Evolutionary conservation across 2,888 invertebrate genomes (phyloP), one percentile per base, ranked within the genome.

Genomic region (Urechis unicinctus): DNA sequence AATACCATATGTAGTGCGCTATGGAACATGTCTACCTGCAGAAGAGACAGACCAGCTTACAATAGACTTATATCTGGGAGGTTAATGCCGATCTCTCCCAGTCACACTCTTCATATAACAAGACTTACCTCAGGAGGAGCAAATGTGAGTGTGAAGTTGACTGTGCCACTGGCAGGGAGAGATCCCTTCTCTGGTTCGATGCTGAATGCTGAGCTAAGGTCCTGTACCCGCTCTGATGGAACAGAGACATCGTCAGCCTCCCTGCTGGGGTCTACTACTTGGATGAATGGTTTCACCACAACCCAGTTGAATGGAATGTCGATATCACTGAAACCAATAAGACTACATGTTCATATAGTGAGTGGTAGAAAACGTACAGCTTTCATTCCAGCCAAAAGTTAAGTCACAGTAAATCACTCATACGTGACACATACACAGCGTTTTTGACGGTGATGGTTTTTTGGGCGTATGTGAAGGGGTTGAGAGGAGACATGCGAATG

Each of bases 401-500:
- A n/a, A n/a, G n/a, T n/a, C n/a, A n/a, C n/a, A n/a, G n/a, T n/a
- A n/a, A n/a, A n/a, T n/a, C n/a, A n/a, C n/a, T n/a, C n/a, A n/a
- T n/a, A n/a, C n/a, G n/a, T n/a, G n/a, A n/a, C n/a, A n/a, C 36
- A 17, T 36, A 13, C 36, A 17, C 36, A 9, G 17, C 60, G 55
- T 77, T 77, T 56, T 66, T 66, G 6, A 77, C 61, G 3, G 61
- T 64, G 36, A 74, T 57, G 3, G 57, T 59, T 25, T 69, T 68
- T 55, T 77, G 73, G 9, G 68, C 69, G 64, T 74, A 76, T 0
- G 75, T 74, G 67, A 66, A 77, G 2, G 75, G 74, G 58, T 76
- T 74, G 6, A 75, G 68, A 26, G 70, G 67, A 51, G 70, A 71
- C 67, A 77, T 77, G 56, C 64, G 63, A 43, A 77, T 61, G 28